A percentile compares a stretch with the other conserved stretches of the same genome.
Conservation (phyloP, 2,797 vertebrate species). For the Lepilemur septentrionalis region DNA sequence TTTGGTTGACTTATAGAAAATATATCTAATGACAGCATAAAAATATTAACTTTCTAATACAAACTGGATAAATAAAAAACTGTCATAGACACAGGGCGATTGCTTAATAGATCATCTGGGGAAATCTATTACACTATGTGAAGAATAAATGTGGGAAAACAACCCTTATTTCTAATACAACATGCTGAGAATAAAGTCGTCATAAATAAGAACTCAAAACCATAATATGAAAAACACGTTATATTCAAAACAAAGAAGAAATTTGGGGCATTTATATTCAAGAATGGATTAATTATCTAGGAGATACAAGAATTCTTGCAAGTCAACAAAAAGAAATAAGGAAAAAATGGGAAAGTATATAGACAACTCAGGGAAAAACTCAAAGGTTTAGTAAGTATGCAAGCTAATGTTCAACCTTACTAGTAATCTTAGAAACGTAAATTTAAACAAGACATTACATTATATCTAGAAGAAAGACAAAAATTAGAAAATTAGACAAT, state of each 20-base stretch:
- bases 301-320: not conserved
- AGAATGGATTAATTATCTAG: not conserved
- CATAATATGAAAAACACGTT: not conserved
- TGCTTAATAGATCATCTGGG: not conserved
- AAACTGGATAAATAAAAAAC: not conserved
- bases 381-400: not conserved
- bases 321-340: not conserved
- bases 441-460: not conserved
- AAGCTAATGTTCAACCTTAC: not conserved
- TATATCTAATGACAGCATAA: not conserved
- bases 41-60: constrained; percentile 16
- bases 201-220: not conserved
- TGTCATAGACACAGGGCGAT: not conserved
- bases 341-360: not conserved
- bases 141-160: not conserved
- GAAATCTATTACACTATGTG: not conserved
- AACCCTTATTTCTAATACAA: not conserved
- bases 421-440: not conserved
- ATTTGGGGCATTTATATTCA: not conserved
- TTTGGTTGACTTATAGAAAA: not conserved
- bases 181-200: not conserved
- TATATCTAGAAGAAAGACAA: not conserved
- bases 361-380: not conserved
- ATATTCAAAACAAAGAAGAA: not conserved
- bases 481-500: not conserved